Conservation (phyloP, 64 coral and sea anemone genomes). For the Porites australiensis region DNA sequence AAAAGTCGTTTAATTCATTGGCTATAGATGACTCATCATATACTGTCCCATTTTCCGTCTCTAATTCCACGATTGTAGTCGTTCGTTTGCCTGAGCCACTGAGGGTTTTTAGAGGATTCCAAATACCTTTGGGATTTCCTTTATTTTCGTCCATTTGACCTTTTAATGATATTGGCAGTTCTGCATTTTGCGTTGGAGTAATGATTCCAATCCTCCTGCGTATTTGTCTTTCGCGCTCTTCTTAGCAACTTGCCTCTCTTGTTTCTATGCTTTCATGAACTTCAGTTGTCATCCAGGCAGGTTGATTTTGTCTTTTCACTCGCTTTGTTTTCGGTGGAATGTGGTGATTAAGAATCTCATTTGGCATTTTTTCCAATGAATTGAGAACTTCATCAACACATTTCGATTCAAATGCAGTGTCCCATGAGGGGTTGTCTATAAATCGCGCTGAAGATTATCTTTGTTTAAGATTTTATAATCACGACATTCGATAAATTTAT, state of each 20-base stretch:
- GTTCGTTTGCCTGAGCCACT: constrained; percentile 13
- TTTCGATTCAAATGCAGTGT: constrained; percentile 18
- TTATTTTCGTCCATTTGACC: constrained; percentile 52
- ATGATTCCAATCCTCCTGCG: constrained; percentile 23
- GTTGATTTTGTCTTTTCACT: constrained; percentile 45
- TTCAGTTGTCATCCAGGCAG: constrained; percentile 62
- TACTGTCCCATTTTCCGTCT: no score
- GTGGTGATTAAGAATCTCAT: constrained; percentile 33
- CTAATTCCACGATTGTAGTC: constrained; percentile 9
- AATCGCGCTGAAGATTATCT: neutral
- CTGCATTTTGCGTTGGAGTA: constrained; percentile 3
- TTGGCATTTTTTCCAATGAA: constrained; percentile 10
- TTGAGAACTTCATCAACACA: constrained; percentile 28
- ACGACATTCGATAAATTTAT: neutral
- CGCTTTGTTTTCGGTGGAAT: constrained; percentile 41
- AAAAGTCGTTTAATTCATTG: no score
- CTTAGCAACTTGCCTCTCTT: constrained; percentile 48
- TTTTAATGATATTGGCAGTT: constrained; percentile 34
- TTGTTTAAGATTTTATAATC: constrained; percentile 63
- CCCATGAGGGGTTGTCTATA: constrained; percentile 39
- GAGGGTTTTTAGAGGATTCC: constrained; percentile 30
- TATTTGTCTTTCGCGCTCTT: constrained; percentile 21
- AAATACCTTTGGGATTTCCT: constrained; percentile 66
- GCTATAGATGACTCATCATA: no score
- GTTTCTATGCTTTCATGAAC: neutral